phyloP scores from a whole-genome alignment of 2,797 vertebrate species.

The Threskiornis aethiopicus region DNA sequence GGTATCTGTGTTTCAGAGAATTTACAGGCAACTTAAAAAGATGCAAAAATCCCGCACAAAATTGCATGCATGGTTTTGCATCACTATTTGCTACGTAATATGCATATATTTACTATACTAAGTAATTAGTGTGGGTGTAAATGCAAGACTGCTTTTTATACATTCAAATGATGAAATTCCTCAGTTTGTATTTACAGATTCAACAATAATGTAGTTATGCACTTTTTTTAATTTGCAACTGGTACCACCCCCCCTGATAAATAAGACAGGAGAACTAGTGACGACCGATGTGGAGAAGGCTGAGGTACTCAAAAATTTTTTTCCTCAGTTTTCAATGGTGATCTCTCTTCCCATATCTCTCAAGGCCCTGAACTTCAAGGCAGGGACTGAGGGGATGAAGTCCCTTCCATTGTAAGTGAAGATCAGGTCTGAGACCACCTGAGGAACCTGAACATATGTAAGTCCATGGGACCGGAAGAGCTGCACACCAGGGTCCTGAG shows the following conservation, averaged over 20 bases:
- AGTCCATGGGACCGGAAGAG: neutral
- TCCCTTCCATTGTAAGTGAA: neutral
- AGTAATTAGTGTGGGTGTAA: neutral
- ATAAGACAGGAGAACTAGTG: neutral
- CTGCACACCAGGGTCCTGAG: neutral
- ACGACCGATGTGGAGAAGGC: neutral
- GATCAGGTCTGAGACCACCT: neutral
- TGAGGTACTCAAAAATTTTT: neutral
- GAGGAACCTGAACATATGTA: neutral
- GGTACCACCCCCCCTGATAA: accelerated
- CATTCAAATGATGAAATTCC: neutral
- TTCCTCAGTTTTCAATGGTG: neutral
- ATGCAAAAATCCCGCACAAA: neutral
- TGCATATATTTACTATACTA: neutral
- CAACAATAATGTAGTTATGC: neutral
- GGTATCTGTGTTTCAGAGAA: constrained; percentile 6
- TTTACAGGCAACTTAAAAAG: neutral
- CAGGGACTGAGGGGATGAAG: neutral
- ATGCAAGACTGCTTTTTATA: neutral
- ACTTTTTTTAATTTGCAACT: neutral
- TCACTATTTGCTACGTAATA: neutral
- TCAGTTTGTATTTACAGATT: neutral
- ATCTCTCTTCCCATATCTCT: neutral
- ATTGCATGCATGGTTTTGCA: neutral
- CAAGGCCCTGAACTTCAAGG: neutral